These are phyloP conservation scores for Meda fulgida DNA, from an alignment of 2,797 vertebrate genomes.

Conservation along the genomic window DNA sequence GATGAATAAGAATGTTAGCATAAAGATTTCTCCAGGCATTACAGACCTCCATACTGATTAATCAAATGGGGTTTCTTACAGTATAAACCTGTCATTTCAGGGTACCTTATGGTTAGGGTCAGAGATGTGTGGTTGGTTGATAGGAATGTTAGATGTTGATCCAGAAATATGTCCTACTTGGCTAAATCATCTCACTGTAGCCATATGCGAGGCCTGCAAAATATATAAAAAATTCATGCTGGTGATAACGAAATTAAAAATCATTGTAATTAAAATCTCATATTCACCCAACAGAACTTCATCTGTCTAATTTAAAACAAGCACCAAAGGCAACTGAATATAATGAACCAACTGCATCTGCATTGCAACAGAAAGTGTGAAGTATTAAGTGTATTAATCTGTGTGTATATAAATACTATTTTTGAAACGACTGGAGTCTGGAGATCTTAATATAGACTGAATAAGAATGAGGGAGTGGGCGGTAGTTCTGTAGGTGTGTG, in stretches of 20 bases:
- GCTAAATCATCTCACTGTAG: conserved; percentile 1
- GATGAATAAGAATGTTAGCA: not conserved
- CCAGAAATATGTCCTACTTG: conserved; percentile 23
- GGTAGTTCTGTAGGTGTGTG: conserved; percentile 39
- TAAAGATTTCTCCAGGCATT: not conserved
- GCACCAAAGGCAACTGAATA: conserved; percentile 24
- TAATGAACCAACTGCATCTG: conserved; percentile 7
- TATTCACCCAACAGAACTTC: not conserved
- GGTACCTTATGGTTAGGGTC: not conserved
- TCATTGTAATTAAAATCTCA: conserved; percentile 20
- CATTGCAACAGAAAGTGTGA: conserved; percentile 1
- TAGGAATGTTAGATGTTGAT: conserved; percentile 18
- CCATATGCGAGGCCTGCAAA: conserved; percentile 26
- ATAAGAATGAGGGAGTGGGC: conserved; percentile 42
- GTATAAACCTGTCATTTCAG: conserved; percentile 7
- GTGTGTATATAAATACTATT: conserved; percentile 15
- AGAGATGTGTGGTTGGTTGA: conserved; percentile 12
- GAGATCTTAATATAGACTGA: conserved; percentile 25
- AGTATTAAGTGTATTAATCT: conserved; percentile 13
- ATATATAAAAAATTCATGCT: not conserved
- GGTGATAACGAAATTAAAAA: conserved; percentile 8
- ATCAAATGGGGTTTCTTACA: not conserved
- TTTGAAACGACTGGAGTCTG: conserved; percentile 13
- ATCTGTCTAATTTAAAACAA: not conserved
- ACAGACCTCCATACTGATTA: not conserved